A percentile compares a stretch with the other conserved stretches of the same genome.
These are phyloP conservation scores for Mionectes macconnelli DNA, from an alignment of 2,113 vertebrate genomes.

Conservation along the genomic window DNA sequence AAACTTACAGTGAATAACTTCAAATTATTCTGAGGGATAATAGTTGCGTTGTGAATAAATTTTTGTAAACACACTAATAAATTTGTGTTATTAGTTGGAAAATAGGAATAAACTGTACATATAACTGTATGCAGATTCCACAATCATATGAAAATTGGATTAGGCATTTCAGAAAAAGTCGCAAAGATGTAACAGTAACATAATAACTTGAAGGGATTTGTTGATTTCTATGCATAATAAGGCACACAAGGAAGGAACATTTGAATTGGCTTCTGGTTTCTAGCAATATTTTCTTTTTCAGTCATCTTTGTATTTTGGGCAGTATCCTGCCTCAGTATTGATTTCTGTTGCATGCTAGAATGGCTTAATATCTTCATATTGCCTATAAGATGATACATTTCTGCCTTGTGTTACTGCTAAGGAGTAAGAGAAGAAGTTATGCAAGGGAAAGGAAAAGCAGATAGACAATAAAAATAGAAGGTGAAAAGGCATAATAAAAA, in stretches of 20 bases:
- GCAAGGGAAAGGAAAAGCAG: background rate
- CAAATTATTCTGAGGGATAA: background rate
- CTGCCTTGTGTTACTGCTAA: background rate
- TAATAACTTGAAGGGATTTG: background rate
- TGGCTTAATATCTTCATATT: background rate
- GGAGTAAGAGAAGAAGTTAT: background rate
- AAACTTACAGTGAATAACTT: background rate
- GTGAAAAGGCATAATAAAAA: background rate
- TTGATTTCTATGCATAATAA: background rate
- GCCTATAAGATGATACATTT: background rate
- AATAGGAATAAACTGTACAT: background rate
- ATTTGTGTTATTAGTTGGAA: background rate
- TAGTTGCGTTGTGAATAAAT: fast-evolving
- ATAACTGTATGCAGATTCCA: background rate
- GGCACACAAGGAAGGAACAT: background rate
- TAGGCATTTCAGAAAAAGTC: background rate
- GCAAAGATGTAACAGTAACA: background rate
- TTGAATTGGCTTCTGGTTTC: background rate
- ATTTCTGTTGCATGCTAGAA: background rate
- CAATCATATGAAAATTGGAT: background rate
- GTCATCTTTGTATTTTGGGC: background rate
- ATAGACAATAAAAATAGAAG: background rate
- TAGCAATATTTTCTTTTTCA: background rate
- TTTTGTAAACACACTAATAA: background rate
- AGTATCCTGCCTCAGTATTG: background rate